Conservation (phyloP, 1,140 invertebrate genomes). For the Drosophila melanica region DNA sequence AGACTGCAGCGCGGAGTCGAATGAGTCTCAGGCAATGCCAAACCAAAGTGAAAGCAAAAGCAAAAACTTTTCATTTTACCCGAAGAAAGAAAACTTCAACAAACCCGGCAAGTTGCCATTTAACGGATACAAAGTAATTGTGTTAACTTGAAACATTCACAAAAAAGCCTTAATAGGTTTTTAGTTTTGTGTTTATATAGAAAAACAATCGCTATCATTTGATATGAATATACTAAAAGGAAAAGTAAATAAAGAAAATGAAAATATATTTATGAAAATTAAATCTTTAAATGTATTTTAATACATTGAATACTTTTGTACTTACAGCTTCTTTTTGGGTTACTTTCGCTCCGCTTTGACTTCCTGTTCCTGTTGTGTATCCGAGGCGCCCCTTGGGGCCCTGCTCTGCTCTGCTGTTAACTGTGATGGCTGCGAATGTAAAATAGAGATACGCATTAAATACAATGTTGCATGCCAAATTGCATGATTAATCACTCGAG, state of each 20-base stretch:
- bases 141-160: not conserved
- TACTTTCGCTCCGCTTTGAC: conserved; percentile 43
- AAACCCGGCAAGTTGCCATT: conserved; percentile 1
- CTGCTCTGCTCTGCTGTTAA: conserved; percentile 64
- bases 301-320: conserved; percentile 8
- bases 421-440: conserved; percentile 53
- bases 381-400: conserved; percentile 73
- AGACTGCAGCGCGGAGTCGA: conserved; percentile 13
- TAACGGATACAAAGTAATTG: conserved; percentile 8
- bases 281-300: not conserved
- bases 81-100: not conserved
- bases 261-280: no score
- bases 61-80: conserved; percentile 8
- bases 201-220: not conserved
- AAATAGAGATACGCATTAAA: conserved; percentile 12
- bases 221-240: no score
- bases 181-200: not conserved
- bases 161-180: not conserved
- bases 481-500: conserved; percentile 70
- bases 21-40: not conserved
- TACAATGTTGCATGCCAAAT: conserved; percentile 53
- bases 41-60: conserved; percentile 19
- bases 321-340: conserved; percentile 30
- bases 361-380: conserved; percentile 49
- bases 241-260: no score